Conservation (phyloP, 1,140 invertebrate species). For the Diabrotica virgifera region DNA sequence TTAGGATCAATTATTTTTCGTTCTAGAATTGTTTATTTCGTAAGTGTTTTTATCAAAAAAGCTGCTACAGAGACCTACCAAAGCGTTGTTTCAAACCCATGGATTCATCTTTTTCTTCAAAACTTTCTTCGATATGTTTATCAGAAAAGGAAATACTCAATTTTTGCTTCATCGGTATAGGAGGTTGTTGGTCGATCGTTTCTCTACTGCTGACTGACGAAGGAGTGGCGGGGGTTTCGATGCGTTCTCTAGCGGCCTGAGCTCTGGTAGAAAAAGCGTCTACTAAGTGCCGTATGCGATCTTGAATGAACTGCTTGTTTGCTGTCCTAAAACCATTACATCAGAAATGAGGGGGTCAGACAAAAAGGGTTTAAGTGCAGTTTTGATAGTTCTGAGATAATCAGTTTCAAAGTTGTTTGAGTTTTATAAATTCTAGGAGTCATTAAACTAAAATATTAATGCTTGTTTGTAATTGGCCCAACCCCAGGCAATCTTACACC, state of each 20-base stretch:
- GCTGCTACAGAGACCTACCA: not conserved
- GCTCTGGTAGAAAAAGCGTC: slow-evolving; percentile 59
- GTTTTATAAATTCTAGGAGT: too few relatives aligned
- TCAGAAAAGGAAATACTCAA: slow-evolving; percentile 35
- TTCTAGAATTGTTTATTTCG: slow-evolving; percentile 14
- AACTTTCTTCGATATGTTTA: slow-evolving; percentile 26
- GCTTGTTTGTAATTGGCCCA: too few relatives aligned
- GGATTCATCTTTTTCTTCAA: slow-evolving; percentile 10
- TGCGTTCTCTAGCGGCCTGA: slow-evolving; percentile 53
- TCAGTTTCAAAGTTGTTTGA: too few relatives aligned
- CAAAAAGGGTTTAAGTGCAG: too few relatives aligned
- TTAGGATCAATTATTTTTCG: slow-evolving; percentile 50
- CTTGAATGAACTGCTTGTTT: slow-evolving; percentile 49
- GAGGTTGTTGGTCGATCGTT: slow-evolving; percentile 17
- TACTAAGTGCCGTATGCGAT: slow-evolving; percentile 57
- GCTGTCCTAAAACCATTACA: slow-evolving; percentile 25
- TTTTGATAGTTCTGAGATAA: too few relatives aligned
- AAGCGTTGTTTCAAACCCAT: slow-evolving; percentile 8
- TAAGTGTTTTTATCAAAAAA: not conserved
- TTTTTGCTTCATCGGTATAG: slow-evolving; percentile 23
- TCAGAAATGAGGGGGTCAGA: too few relatives aligned
- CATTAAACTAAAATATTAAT: too few relatives aligned
- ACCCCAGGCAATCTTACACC: too few relatives aligned
- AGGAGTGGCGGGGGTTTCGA: slow-evolving; percentile 62
- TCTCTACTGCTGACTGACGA: slow-evolving; percentile 50